Base-by-base conservation (phyloP, 2,888 invertebrate species). In the Ennomos erosarius region DNA sequence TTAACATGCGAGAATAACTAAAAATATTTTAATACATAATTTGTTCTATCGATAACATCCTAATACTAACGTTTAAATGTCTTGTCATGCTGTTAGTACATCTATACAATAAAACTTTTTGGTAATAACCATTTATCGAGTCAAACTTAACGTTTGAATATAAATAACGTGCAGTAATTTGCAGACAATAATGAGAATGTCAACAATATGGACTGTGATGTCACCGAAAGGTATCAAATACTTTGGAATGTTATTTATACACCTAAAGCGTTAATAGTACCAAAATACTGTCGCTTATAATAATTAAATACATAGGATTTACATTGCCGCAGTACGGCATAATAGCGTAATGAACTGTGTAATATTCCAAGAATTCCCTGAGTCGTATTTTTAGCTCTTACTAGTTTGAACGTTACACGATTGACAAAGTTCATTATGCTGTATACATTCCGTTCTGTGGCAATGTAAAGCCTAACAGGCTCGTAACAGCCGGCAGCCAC, bases 51-150 rank as follows among this genome's bases (percentile, higher is more conserved):
- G 75, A 75, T 75, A 85, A 84, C 82, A 80, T 77, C 78, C 78
- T 82, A 79, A n/a, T 74, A 68, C 70, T 81, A 77, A 74, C 78
- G 69, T 59, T 67, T 65, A 65, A 47, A 42, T 54, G 38, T 48
- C 52, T 82, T 87, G 85, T 88, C 90, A 90, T 89, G 89, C 87
- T 68, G 85, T 89, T 89, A 90, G 87, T 87, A 83, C 67, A 74
- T 59, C 78, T 72, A 74, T 74, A 79, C 70, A 75, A 6, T 69
- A 71, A 70, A 77, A 67, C 63, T 79, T 81, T 84, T 84, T 83
- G 85, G 84, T 85, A 82, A 78, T 80, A 76, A 79, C 79, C 59
- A 76, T 78, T 68, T 70, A 75, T 73, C 43, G 55, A 51, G 54
- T 69, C 68, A 81, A 79, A 83, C 80, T 70, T 76, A 78, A 81